phyloP scores from a whole-genome alignment of 2,888 invertebrate species.

The Hydrotaea cyrtoneurina region DNA sequence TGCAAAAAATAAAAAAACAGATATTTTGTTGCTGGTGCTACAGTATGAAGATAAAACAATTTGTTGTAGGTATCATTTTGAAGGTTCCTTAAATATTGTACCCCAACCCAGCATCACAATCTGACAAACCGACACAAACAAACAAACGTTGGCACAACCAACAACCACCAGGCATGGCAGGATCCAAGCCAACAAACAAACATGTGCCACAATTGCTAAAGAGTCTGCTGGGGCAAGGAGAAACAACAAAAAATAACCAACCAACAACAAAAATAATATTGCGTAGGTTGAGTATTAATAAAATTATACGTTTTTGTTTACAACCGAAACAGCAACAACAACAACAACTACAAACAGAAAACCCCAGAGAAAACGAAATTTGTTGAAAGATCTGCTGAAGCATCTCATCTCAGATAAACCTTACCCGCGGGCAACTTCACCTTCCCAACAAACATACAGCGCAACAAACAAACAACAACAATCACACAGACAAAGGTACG shows the following conservation, averaged over 20 bases:
- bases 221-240: constrained; percentile 43
- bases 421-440: constrained; percentile 59
- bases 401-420: constrained; percentile 57
- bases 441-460: constrained; percentile 47
- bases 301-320: constrained; percentile 64
- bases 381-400: constrained; percentile 62
- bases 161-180: not conserved
- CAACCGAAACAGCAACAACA: constrained; percentile 18
- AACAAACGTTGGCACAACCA: constrained; percentile 23
- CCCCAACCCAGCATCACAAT: constrained; percentile 16
- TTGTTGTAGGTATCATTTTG: constrained; percentile 65
- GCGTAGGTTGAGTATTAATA: constrained; percentile 67
- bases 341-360: not conserved
- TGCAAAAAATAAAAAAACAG: constrained; percentile 71
- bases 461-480: too few relatives aligned
- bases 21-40: constrained; percentile 59
- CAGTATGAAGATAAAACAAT: constrained; percentile 64
- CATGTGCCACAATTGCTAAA: constrained; percentile 66
- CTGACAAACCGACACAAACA: constrained; percentile 1
- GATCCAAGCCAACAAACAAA: constrained; percentile 22
- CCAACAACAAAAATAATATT: constrained; percentile 51
- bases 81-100: constrained; percentile 56
- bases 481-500: too few relatives aligned
- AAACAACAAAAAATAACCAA: constrained; percentile 6
- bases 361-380: constrained; percentile 49